Evolutionary conservation across 2,797 vertebrate genomes (phyloP), one percentile per base, ranked within the genome.

Genomic region (Neosalanx taihuensis): DNA sequence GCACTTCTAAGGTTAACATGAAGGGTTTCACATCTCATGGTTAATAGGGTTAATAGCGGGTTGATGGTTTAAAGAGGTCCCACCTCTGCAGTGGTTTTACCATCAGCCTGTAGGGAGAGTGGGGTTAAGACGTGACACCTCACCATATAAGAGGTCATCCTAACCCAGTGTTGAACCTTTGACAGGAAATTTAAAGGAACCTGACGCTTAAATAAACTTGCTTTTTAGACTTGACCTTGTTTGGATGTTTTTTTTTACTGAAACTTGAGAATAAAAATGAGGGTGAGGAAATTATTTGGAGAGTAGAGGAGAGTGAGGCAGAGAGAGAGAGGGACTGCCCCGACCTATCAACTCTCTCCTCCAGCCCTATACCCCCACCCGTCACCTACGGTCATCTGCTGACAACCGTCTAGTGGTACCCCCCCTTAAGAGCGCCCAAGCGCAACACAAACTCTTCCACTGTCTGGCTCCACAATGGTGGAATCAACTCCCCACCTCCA

Each of bases 151-250:
- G 35, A 33, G 67, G 58, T n/a, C 56, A n/a, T 59, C 70, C 30
- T 13, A 53, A 59, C 63, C 58, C 31, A 51, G 69, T 71, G 46
- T n/a, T 12, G 58, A 60, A 26, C 23, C 20, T 26, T 35, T 31
- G 15, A 66, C 72, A 69, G 68, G 70, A 76, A 72, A 70, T 41
- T 10, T 29, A 60, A 20, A 60, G 23, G 37, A 64, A 31, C 67
- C 12, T 7, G 41, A 12, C 46, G 37, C 41, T 72, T 30, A 61
- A 1, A 4, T 15, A 37, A 26, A 59, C 66, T 33, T 41, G 18
- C 62, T 15, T 67, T 60, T 29, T 35, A 64, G 9, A 60, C 23
- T 60, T 46, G 41, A 60, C 20, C 9, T 26, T 59, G 9, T 20
- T 59, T 29, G 20, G 58, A 3, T 7, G 6, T 6, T 26, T 3